Evolutionary conservation across 2,888 invertebrate species (phyloP).

Genomic region (Microplitis deprimator): DNA sequence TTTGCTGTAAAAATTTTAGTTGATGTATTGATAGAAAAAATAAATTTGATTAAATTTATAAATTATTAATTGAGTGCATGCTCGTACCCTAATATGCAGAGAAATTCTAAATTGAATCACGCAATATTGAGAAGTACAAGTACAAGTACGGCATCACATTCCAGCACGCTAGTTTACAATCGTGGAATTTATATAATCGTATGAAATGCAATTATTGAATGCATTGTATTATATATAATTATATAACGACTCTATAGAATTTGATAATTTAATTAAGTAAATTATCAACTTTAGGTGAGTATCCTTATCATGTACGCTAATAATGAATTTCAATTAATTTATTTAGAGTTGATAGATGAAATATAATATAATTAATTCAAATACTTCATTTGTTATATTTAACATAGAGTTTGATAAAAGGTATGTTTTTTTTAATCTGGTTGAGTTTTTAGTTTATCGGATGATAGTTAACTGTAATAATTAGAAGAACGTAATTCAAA

Average conservation of each 20-base stretch:
- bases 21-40: neutral
- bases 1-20: neutral
- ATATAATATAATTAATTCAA: too few species aligned
- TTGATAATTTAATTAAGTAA: neutral
- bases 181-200: slow-evolving; percentile 36
- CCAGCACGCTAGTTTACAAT: slow-evolving; percentile 40
- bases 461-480: slow-evolving; percentile 43
- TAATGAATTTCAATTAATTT: neutral
- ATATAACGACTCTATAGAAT: neutral
- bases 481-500: slow-evolving; percentile 50
- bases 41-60: neutral
- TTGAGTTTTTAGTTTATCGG: too few species aligned
- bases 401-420: too few species aligned
- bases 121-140: slow-evolving; percentile 26
- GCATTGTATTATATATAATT: neutral
- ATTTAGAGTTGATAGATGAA: too few species aligned
- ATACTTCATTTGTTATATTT: too few species aligned
- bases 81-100: neutral
- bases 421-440: too few species aligned
- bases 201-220: neutral
- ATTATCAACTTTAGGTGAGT: neutral
- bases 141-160: slow-evolving; percentile 26
- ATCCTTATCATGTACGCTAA: neutral
- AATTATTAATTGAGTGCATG: slow-evolving; percentile 13
- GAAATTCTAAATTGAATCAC: slow-evolving; percentile 38